phyloP scores from a whole-genome alignment of 2,888 invertebrate species.

The Hyppa rectilinea region DNA sequence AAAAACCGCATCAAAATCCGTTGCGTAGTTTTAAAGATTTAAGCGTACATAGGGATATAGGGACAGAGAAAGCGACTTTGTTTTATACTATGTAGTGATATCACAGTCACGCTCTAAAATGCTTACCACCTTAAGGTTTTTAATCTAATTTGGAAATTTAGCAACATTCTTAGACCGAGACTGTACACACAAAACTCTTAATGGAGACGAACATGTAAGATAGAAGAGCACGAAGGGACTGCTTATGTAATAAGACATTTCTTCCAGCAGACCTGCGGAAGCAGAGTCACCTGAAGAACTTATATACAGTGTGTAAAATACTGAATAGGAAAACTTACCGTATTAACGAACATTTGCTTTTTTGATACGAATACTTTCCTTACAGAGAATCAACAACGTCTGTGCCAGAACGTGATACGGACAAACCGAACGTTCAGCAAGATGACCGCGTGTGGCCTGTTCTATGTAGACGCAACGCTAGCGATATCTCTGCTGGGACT shows the following conservation, averaged over 20 bases:
- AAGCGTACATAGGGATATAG: no score
- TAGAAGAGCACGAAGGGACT: not conserved
- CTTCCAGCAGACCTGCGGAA: not conserved
- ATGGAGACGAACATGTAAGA: not conserved
- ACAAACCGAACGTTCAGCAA: slow-evolving; percentile 9
- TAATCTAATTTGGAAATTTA: no score
- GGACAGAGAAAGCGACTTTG: no score
- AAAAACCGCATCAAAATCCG: no score
- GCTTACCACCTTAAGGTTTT: no score
- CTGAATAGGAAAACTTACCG: not conserved
- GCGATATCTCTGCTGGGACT: slow-evolving; percentile 12
- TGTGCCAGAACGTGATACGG: slow-evolving; percentile 15
- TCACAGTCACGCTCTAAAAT: no score
- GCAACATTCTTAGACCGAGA: no score
- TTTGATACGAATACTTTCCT: not conserved
- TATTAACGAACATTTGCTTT: not conserved
- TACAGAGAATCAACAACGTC: slow-evolving; percentile 16
- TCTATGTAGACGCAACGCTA: slow-evolving; percentile 14
- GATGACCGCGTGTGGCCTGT: slow-evolving; percentile 14
- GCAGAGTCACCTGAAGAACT: not conserved
- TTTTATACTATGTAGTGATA: no score
- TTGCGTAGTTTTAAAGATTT: no score
- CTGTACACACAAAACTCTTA: not conserved
- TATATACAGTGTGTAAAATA: not conserved
- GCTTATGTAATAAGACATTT: not conserved